Evolutionary conservation across 2,797 vertebrate species (phyloP).

Genomic region (Phataginus tetradactyla): DNA sequence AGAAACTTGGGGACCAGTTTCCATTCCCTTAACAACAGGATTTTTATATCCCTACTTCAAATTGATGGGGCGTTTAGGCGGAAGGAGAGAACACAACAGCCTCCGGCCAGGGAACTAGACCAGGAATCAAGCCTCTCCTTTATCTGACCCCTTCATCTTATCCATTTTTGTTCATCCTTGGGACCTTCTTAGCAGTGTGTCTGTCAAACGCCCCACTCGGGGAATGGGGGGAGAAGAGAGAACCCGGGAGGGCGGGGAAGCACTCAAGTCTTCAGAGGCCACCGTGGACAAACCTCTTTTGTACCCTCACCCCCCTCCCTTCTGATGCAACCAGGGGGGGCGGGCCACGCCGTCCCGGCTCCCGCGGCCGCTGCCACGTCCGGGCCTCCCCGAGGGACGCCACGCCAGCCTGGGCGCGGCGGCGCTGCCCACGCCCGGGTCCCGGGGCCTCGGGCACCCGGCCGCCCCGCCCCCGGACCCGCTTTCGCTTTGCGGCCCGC

Average conservation of each 20-base stretch:
- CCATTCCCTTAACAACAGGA: background rate
- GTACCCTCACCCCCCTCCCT: background rate
- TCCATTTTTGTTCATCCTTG: background rate
- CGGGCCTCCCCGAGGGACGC: slow-evolving; percentile 36
- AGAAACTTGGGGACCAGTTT: background rate
- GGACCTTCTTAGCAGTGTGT: background rate
- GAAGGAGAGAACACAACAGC: background rate
- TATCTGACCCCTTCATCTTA: background rate
- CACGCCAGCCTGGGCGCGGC: background rate
- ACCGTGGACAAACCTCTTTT: slow-evolving; percentile 24
- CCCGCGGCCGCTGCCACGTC: slow-evolving; percentile 81
- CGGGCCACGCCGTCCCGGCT: slow-evolving; percentile 22
- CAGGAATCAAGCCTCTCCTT: background rate
- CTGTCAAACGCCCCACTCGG: background rate
- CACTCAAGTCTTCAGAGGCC: background rate
- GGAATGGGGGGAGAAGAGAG: background rate
- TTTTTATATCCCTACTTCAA: background rate
- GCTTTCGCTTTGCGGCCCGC: slow-evolving; percentile 58
- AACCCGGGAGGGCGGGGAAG: background rate
- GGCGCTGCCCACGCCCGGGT: background rate
- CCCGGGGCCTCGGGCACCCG: background rate
- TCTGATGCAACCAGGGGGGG: slow-evolving; percentile 69
- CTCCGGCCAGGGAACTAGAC: background rate
- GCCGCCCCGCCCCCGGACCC: background rate
- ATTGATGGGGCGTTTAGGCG: background rate